A percentile compares a stretch with the other conserved stretches of the same genome.
Evolutionary conservation across 30 jellyfish, hydroid and myxozoan genomes (phyloP).

Genomic region (Nemopilema nomurai): DNA sequence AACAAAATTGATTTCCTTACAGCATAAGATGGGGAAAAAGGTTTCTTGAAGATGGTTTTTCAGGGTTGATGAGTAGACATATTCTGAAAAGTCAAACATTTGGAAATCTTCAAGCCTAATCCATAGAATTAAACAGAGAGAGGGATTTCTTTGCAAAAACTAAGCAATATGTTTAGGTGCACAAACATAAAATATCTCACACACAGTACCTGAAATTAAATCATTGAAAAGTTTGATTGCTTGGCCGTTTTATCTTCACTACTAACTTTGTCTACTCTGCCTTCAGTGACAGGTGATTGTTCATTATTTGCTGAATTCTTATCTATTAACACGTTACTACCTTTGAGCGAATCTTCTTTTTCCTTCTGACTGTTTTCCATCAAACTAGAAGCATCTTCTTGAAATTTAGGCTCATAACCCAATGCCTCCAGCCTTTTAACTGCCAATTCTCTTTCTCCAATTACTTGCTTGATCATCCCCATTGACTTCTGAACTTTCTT

Average conservation of each 20-base stretch:
- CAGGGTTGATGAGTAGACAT: too few species aligned
- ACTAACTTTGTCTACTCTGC: not conserved
- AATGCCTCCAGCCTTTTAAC: conserved; percentile 54
- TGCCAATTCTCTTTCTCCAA: conserved; percentile 78
- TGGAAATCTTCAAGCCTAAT: not conserved
- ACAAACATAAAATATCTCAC: not conserved
- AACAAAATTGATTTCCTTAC: too few species aligned
- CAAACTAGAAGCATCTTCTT: not conserved
- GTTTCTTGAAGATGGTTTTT: too few species aligned
- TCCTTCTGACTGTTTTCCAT: not conserved
- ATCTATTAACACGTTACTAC: not conserved
- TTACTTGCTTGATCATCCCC: conserved; percentile 74
- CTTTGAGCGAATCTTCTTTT: not conserved
- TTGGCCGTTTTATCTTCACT: not conserved
- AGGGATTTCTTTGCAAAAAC: not conserved
- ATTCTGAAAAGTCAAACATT: too few species aligned
- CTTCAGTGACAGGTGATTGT: not conserved
- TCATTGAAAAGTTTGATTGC: not conserved
- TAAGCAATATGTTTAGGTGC: not conserved
- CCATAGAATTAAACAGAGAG: too few species aligned
- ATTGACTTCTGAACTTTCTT: conserved; percentile 79
- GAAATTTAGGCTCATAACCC: conserved; percentile 55
- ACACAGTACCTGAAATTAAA: not conserved
- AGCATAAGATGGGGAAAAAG: too few species aligned
- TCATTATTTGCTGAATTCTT: not conserved